Base-by-base conservation (phyloP, 2,797 vertebrate genomes). In the Thunnus albacares region DNA sequence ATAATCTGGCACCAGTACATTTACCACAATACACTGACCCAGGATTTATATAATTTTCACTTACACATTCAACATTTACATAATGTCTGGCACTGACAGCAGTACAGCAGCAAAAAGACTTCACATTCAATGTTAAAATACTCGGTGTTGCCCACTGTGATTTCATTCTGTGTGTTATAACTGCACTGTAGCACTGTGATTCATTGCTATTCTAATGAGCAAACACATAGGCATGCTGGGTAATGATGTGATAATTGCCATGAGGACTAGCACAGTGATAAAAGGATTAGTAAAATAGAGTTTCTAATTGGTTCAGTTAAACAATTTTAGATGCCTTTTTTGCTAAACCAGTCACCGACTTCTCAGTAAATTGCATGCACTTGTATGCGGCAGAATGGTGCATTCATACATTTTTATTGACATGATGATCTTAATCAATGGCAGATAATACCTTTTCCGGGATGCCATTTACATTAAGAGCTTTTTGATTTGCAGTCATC, bases 271-370 rank as follows among this genome's bases (percentile, higher is more conserved):
- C 84, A 58, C 17, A 57, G 59, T 26, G 84, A 88, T 85, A 85
- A 90, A 84, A 85, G 75, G 82, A 91, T 91, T 91, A 90, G 77
- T 67, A 75, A 86, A 91, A 84, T 58, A 59, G 80, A 86, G 77
- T 83, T 92, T 86, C 63, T 87, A 84, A 92, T 92, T 87, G 71
- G 77, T 78, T 87, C 45, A 68, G 59, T 78, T 67, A 47, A 83
- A 80, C 58, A 26, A 56, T 83, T 82, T 77, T 59, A 64, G 53
- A 72, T 83, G 74, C 38, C 69, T 78, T 80, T 82, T 82, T 60
- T 62, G 51, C 56, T 74, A 26, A n/a, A 84, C 41, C 68, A 83
- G 62, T 30, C 58, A 73, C 60, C 2, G 53, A 77, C 61, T 35
- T 76, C 62, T 81, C 47, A 57, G 65, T 30, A 70, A 82, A 91